Percentiles rank a stretch among this genome's conserved stretches.
Conservation (phyloP, 1,140 invertebrate species). For the Papilio polyxenes region DNA sequence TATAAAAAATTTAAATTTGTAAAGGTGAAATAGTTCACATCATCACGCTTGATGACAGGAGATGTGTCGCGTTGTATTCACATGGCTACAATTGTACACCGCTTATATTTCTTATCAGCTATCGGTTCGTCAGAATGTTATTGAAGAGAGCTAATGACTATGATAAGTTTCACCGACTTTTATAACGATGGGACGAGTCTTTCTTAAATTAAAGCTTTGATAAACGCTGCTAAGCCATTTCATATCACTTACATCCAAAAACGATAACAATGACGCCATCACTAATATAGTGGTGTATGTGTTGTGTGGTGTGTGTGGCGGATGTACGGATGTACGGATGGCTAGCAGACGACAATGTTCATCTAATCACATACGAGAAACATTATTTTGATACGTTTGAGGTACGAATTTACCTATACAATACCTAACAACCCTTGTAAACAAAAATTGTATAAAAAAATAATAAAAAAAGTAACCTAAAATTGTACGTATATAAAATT, state of each 20-base stretch:
- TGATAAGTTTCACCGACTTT: slow-evolving; percentile 50
- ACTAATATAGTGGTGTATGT: too few relatives aligned
- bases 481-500: slow-evolving; percentile 64
- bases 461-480: slow-evolving; percentile 58
- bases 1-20: too few relatives aligned
- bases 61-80: too few relatives aligned
- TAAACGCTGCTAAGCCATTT: slow-evolving; percentile 47
- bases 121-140: slow-evolving; percentile 1
- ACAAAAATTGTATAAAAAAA: slow-evolving; percentile 54
- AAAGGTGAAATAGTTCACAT: too few relatives aligned
- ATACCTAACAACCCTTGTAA: slow-evolving; percentile 66
- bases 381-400: slow-evolving; percentile 63
- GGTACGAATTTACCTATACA: slow-evolving; percentile 65
- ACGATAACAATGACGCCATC: too few relatives aligned
- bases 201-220: slow-evolving; percentile 61
- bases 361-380: slow-evolving; percentile 44
- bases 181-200: slow-evolving; percentile 60
- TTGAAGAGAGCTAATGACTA: slow-evolving; percentile 58
- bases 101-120: neutral
- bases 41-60: too few relatives aligned
- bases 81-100: neutral
- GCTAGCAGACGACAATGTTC: neutral
- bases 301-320: too few relatives aligned
- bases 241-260: too few relatives aligned
- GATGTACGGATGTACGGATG: too few relatives aligned